These are phyloP conservation scores for Tapirus indicus DNA, from an alignment of 2,797 vertebrate genomes.

Conservation along the genomic window DNA sequence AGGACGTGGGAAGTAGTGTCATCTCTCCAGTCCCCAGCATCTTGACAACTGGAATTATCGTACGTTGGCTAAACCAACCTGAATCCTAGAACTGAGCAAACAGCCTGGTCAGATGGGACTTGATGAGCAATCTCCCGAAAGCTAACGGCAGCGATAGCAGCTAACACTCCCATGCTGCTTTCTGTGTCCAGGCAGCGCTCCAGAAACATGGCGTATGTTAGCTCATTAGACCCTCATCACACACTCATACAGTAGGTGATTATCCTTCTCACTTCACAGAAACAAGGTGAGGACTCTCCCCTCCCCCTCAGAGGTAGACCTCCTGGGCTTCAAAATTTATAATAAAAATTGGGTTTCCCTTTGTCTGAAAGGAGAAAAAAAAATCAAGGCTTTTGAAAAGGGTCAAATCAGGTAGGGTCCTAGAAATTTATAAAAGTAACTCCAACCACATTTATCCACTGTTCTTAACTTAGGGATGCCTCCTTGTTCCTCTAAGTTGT, in stretches of 20 bases:
- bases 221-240: not conserved
- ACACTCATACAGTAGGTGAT: not conserved
- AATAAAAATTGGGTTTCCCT: conserved; percentile 20
- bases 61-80: not conserved
- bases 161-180: not conserved
- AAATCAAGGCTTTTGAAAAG: not conserved
- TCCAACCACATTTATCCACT: not conserved
- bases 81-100: not conserved
- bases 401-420: not conserved
- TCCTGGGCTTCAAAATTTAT: not conserved
- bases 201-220: not conserved
- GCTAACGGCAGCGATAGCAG: not conserved
- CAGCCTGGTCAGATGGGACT: not conserved
- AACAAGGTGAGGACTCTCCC: not conserved
- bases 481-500: not conserved
- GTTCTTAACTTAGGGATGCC: not conserved
- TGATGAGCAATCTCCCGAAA: not conserved
- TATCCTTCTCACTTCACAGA: not conserved
- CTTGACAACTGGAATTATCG: not conserved
- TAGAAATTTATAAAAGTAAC: not conserved
- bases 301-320: not conserved
- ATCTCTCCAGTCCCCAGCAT: not conserved
- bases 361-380: not conserved
- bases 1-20: not conserved
- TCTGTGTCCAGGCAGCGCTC: not conserved